phyloP scores from a whole-genome alignment of 2,797 vertebrate species.

The Pseudochirops cupreus region DNA sequence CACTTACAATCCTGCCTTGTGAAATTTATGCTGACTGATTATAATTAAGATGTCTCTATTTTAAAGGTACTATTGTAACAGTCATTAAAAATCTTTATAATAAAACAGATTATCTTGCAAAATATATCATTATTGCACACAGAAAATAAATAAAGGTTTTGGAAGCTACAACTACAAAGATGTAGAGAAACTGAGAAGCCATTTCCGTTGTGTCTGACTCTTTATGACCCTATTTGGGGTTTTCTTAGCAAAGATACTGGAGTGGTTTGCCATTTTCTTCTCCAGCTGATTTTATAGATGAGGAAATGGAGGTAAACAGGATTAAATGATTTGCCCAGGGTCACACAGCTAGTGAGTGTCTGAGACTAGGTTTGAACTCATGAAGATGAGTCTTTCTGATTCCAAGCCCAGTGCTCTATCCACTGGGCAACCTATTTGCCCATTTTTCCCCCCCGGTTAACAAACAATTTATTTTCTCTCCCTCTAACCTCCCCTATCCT shows the following conservation, averaged over 20 bases:
- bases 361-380: background rate
- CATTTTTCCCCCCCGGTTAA: background rate
- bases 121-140: conserved; percentile 72
- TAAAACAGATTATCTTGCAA: conserved; percentile 81
- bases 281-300: background rate
- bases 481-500: background rate
- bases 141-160: conserved; percentile 67
- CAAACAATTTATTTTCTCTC: background rate
- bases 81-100: conserved; percentile 78
- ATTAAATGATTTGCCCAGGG: background rate
- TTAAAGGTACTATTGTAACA: conserved; percentile 80
- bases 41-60: conserved; percentile 77
- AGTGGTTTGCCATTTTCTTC: background rate
- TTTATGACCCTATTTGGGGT: background rate
- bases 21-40: conserved; percentile 71
- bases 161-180: conserved; percentile 77
- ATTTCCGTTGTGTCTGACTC: background rate
- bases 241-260: background rate
- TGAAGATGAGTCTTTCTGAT: background rate
- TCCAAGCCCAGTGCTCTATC: background rate
- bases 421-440: background rate
- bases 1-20: conserved; percentile 69
- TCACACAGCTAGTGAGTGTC: background rate
- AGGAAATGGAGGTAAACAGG: background rate
- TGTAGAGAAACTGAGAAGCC: conserved; percentile 83